Base-by-base conservation (phyloP, 2,113 vertebrate species). In the Cynoglossus semilaevis region DNA sequence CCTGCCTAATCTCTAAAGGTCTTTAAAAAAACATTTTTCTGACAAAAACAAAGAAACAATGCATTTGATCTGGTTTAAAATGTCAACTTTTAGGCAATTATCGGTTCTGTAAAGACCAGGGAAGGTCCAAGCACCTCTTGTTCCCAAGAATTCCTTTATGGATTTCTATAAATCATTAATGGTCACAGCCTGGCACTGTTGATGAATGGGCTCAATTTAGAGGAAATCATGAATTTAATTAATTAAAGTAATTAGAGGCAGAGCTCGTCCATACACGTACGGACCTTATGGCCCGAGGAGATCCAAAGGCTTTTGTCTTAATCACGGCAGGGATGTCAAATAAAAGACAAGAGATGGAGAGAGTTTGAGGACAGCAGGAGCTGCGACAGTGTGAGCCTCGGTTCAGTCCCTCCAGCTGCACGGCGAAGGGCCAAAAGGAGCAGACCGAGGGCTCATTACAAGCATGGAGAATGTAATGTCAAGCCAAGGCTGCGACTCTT, bases 131-230 rank as follows among this genome's bases (percentile, higher is more conserved):
- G 67, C 67, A 76, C 79, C 84, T 80, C 77, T 65, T 70, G 67
- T 87, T 67, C 76, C 74, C 75, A 75, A 88, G 80, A 85, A 85
- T 82, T 79, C 84, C 72, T 87, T 89, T 85, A 87, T 82, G 81
- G 85, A 82, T 76, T 84, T 77, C 76, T 88, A 87, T 88, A 87
- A 90, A 90, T 89, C 88, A 88, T 89, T 89, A 88, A 77, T 67
- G 82, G 72, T 75, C 73, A 70, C 76, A 62, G 70, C 76, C 72
- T 72, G 57, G 78, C 68, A 18, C 80, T 2, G 49, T 61, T 90
- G 87, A 90, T 85, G 67, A 88, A 90, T 87, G 84, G 68, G 45
- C 85, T 89, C 86, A 89, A 90, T 90, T 88, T 88, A 77, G 77
- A 74, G 78, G 66, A 84, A 88, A 88, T 88, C 86, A 77, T 83